phyloP scores from a whole-genome alignment of 2,888 invertebrate genomes.

The Lamproptera curius region DNA sequence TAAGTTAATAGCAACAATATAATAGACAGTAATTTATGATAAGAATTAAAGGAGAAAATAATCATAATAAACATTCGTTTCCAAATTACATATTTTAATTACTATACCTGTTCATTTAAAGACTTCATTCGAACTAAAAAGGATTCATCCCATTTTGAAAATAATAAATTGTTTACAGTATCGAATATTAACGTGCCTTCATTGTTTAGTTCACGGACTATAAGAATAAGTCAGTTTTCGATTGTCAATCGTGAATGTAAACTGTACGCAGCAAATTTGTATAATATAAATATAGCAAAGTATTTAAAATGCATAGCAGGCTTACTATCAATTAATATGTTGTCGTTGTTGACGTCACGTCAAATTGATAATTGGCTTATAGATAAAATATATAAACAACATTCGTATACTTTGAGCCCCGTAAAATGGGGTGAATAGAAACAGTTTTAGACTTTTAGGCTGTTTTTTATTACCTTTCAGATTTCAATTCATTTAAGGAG shows the following conservation, averaged over 20 bases:
- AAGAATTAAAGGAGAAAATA: too few relatives aligned
- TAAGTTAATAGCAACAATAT: too few relatives aligned
- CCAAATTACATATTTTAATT: slow-evolving; percentile 18
- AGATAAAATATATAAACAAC: too few relatives aligned
- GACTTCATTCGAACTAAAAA: slow-evolving; percentile 71
- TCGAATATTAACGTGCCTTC: slow-evolving; percentile 86
- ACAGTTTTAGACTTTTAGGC: too few relatives aligned
- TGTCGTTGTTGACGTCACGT: too few relatives aligned
- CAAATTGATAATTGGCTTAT: too few relatives aligned
- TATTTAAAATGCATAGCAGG: not conserved
- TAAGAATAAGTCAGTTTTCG: not conserved
- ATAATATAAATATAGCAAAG: not conserved
- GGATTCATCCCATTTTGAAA: slow-evolving; percentile 81
- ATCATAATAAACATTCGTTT: too few relatives aligned
- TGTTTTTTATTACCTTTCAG: too few relatives aligned
- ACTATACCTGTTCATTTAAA: slow-evolving; percentile 45
- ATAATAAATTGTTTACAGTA: slow-evolving; percentile 83
- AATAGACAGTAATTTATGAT: too few relatives aligned
- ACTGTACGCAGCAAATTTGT: not conserved
- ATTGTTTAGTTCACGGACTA: slow-evolving; percentile 47
- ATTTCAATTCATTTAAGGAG: too few relatives aligned
- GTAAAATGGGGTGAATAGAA: too few relatives aligned
- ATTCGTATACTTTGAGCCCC: too few relatives aligned
- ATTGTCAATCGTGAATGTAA: not conserved
- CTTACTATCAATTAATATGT: not conserved